Evolutionary conservation across 2,113 vertebrate species (phyloP), one percentile per base, ranked within the genome.

Genomic region (Heloderma charlesbogerti): DNA sequence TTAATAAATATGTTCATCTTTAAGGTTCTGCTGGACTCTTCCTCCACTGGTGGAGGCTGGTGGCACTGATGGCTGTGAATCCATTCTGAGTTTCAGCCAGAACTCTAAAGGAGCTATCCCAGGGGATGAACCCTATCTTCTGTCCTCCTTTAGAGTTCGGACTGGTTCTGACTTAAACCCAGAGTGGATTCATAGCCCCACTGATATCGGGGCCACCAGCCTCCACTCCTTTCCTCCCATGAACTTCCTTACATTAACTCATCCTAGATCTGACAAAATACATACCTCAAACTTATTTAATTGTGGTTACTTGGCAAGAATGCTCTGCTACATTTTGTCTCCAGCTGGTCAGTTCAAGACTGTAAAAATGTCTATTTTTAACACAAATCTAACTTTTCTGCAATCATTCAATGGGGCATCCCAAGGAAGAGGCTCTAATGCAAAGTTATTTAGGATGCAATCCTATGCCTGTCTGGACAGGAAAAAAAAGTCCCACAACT

Each of bases 271-370:
- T 63, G 60, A 63, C 60, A 63, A 63, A 63, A 63, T 18, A 27
- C 27, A 79, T 29, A 27, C 2, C 2, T 9, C 77, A 22, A 25
- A 45, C 6, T 1, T 43, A 48, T 25, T 25, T 79, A 27, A 12
- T 15, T 60, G 78, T 29, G 1, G 84, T 89, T 27, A 90, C 10
- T 4, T 18, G 67, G 66, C 0, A 20, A 34, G 0, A n/a, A 87
- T 4, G 3, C 89, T 48, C 0, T 0, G 43, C 78, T 45, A 13
- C 22, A 13, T 0, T 0, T n/a, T 16, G 0, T 0, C 0, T 13
- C 69, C 9, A 6, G 12, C 0, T 0, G 8, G 74, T 29, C 63
- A 10, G 10, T 34, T n/a, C 60, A 43, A 31, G 43, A 83, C 60
- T 43, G 72, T 91, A 27, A 1, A 77, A 72, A 72, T 40, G 0